These are phyloP conservation scores for Melitaea cinxia DNA, from an alignment of 1,140 invertebrate genomes.

Conservation along the genomic window DNA sequence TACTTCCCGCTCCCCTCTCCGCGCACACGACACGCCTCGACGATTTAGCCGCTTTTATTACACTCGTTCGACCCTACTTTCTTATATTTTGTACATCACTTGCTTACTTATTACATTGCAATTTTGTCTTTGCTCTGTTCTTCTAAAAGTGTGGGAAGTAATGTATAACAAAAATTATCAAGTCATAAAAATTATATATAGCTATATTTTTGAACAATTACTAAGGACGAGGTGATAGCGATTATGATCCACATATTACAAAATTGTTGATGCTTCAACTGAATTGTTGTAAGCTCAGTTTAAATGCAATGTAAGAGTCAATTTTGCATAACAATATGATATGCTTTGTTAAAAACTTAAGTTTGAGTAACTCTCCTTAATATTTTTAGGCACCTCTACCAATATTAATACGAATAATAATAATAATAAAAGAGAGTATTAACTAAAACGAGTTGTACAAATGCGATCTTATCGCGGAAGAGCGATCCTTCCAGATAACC, in stretches of 20 bases:
- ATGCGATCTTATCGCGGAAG: too few species aligned
- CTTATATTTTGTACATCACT: not conserved
- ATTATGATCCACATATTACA: not conserved
- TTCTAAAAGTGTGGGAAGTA: not conserved
- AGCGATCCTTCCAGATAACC: too few species aligned
- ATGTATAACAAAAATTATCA: not conserved
- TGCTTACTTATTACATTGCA: not conserved
- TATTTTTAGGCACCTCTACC: too few species aligned
- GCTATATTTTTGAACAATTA: not conserved
- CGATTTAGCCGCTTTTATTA: slow-evolving; percentile 42
- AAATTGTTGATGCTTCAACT: not conserved
- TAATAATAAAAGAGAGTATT: too few species aligned
- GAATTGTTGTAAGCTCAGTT: not conserved
- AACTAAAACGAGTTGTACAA: too few species aligned
- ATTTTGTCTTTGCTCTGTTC: not conserved
- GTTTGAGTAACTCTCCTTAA: too few species aligned
- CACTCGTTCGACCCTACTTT: slow-evolving; percentile 18
- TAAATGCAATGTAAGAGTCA: not conserved
- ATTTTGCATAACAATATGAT: not conserved
- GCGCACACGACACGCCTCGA: slow-evolving; percentile 47
- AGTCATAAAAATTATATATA: not conserved
- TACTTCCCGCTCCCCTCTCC: slow-evolving; percentile 40
- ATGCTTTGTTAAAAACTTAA: too few species aligned
- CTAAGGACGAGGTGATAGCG: not conserved
- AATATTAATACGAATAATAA: too few species aligned